Evolutionary conservation across 2,113 vertebrate species (phyloP).

Genomic region (Gymnorhina tibicen): DNA sequence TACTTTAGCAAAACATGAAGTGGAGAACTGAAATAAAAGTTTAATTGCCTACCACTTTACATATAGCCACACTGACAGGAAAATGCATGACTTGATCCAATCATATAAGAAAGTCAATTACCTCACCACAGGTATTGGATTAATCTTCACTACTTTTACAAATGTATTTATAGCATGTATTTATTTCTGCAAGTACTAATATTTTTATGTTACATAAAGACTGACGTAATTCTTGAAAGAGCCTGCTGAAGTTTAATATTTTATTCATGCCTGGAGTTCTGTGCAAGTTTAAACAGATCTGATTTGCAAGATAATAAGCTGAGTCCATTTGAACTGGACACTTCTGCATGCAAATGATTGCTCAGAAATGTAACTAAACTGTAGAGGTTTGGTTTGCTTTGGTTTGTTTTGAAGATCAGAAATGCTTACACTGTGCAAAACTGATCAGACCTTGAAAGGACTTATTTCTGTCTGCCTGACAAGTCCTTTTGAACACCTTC

Average conservation of each 20-base stretch:
- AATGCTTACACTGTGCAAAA: background rate
- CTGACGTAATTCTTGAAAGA: background rate
- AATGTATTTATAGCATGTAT: background rate
- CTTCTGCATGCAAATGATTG: background rate
- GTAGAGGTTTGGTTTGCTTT: background rate
- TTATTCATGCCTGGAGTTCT: background rate
- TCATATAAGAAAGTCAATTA: background rate
- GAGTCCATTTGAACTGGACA: background rate
- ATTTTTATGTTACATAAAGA: background rate
- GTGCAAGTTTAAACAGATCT: background rate
- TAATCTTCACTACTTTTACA: background rate
- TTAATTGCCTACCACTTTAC: background rate
- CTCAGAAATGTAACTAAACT: background rate
- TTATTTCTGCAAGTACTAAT: background rate
- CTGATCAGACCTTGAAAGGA: background rate
- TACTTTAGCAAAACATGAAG: background rate
- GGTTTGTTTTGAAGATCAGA: background rate
- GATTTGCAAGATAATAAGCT: background rate
- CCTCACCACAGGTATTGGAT: background rate
- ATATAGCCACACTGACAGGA: background rate
- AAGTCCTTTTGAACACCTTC: background rate
- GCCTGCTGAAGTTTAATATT: background rate
- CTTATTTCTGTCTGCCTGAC: background rate
- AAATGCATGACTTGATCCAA: background rate
- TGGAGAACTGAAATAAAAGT: background rate